Conservation (phyloP, 2,113 vertebrate genomes). For the Daboia siamensis region DNA sequence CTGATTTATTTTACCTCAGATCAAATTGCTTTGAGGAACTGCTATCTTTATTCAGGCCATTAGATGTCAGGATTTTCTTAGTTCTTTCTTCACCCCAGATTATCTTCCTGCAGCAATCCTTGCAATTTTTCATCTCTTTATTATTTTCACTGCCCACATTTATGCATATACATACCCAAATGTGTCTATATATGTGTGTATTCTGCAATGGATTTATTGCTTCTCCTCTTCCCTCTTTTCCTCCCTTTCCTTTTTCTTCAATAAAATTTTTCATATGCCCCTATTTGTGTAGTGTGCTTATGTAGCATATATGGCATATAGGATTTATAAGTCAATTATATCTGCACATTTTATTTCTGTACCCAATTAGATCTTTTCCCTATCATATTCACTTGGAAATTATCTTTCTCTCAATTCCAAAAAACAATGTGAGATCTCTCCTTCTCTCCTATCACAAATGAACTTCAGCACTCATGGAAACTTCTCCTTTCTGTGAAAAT, state of each 20-base stretch:
- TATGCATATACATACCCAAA: background rate
- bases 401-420: background rate
- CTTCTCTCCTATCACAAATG: background rate
- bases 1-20: background rate
- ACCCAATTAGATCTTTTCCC: background rate
- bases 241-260: background rate
- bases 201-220: background rate
- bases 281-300: background rate
- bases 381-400: background rate
- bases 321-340: background rate
- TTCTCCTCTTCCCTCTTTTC: background rate
- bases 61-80: constrained; percentile 22
- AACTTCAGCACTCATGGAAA: background rate
- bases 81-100: background rate
- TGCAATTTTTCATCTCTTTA: background rate
- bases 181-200: background rate
- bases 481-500: background rate
- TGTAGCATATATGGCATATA: too few relatives aligned
- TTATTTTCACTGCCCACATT: background rate
- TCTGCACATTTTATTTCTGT: background rate
- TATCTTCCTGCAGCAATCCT: background rate
- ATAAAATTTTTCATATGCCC: background rate
- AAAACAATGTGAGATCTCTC: background rate
- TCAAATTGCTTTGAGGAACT: background rate
- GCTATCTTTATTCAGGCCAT: background rate